Conservation (phyloP, 2,113 vertebrate species). For the Brachyhypopomus gauderio region DNA sequence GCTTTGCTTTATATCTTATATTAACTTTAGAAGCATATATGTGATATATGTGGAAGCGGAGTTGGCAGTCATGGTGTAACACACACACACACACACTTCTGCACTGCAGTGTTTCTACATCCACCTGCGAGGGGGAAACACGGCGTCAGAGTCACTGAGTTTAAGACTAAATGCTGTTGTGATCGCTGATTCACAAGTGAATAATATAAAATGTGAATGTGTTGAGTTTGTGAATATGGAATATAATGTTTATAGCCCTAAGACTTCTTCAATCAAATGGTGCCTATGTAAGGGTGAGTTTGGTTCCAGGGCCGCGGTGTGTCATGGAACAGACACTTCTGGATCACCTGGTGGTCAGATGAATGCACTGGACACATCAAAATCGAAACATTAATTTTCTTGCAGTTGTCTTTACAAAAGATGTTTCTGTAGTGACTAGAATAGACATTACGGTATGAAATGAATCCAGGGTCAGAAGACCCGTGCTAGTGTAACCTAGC, state of each 20-base stretch:
- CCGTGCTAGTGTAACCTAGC: not conserved
- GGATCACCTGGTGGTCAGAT: slow-evolving; percentile 6
- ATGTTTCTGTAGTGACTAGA: not conserved
- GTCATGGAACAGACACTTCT: not conserved
- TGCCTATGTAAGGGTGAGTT: slow-evolving; percentile 20
- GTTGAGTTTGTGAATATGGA: slow-evolving; percentile 23
- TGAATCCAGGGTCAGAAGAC: not conserved
- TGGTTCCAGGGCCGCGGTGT: not conserved
- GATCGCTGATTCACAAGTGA: slow-evolving; percentile 32
- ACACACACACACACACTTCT: slow-evolving; percentile 11
- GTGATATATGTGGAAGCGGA: slow-evolving; percentile 13
- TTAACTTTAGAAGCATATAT: slow-evolving; percentile 9
- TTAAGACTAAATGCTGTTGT: slow-evolving; percentile 35
- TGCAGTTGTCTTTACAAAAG: not conserved
- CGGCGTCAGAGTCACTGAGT: slow-evolving; percentile 14
- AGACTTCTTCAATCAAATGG: not conserved
- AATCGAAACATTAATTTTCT: not conserved
- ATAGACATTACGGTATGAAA: not conserved
- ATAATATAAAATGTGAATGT: slow-evolving; percentile 29
- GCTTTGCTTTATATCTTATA: slow-evolving; percentile 12
- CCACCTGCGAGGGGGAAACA: slow-evolving; percentile 45
- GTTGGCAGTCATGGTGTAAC: not conserved
- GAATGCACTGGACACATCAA: not conserved
- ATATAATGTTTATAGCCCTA: slow-evolving; percentile 21
- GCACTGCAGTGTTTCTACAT: slow-evolving; percentile 27